phyloP scores from a whole-genome alignment of 2,888 invertebrate species.

The Gasteruption jaculator region DNA sequence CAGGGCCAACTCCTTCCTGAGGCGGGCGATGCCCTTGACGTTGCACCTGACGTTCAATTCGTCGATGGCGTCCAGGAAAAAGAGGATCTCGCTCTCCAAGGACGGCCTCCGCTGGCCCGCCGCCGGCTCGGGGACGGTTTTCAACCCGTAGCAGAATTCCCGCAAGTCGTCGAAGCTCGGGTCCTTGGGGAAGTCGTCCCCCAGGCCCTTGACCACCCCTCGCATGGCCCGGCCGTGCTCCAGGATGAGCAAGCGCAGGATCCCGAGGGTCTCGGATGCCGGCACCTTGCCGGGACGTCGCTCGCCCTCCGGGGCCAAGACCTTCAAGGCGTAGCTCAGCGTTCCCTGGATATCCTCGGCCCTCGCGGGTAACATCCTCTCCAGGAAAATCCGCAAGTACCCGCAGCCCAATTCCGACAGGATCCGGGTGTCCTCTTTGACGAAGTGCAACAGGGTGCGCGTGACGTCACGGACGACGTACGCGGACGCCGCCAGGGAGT shows the following conservation, averaged over 20 bases:
- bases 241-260: too few relatives aligned
- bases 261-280: too few relatives aligned
- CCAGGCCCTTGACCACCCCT: too few relatives aligned
- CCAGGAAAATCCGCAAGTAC: slow-evolving; percentile 53
- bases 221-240: too few relatives aligned
- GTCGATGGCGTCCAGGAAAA: slow-evolving; percentile 53
- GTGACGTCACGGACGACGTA: slow-evolving; percentile 59
- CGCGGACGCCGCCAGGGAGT: slow-evolving; percentile 51
- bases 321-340: slow-evolving; percentile 41
- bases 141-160: too few relatives aligned
- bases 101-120: slow-evolving; percentile 23
- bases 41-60: slow-evolving; percentile 34
- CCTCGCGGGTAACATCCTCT: slow-evolving; percentile 51
- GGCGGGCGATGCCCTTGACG: slow-evolving; percentile 55
- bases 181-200: too few relatives aligned
- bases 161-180: too few relatives aligned
- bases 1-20: slow-evolving; percentile 57
- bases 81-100: slow-evolving; percentile 52
- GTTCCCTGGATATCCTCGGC: slow-evolving; percentile 51
- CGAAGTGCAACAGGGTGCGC: slow-evolving; percentile 55
- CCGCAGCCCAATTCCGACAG: slow-evolving; percentile 31
- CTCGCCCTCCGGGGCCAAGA: too few relatives aligned
- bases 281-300: too few relatives aligned
- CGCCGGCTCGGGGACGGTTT: too few relatives aligned
- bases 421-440: slow-evolving; percentile 47